phyloP scores from a whole-genome alignment of 2,113 vertebrate species.

The Chauna torquata region DNA sequence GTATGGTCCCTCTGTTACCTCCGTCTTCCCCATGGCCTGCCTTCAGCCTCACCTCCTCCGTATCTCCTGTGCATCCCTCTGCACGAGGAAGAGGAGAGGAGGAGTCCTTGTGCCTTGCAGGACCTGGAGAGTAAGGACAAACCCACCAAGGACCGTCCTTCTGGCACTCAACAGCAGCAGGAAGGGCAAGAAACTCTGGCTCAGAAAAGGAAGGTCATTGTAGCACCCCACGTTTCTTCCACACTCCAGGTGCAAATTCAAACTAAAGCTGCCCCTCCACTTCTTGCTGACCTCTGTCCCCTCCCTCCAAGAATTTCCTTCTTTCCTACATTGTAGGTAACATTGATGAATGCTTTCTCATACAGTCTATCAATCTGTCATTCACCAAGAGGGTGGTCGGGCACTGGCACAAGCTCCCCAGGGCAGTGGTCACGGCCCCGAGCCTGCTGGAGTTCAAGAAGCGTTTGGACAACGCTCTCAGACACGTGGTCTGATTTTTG shows the following conservation, averaged over 20 bases:
- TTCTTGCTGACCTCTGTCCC: not conserved
- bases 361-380: too few species aligned
- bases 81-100: not conserved
- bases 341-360: not conserved
- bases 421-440: too few species aligned
- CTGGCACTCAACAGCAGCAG: not conserved
- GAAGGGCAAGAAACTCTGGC: not conserved
- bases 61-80: rapidly evolving
- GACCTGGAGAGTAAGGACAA: not conserved
- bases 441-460: too few species aligned
- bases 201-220: not conserved
- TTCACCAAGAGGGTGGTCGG: too few species aligned
- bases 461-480: too few species aligned
- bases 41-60: not conserved
- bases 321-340: not conserved
- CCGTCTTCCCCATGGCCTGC: not conserved
- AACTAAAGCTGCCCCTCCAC: not conserved
- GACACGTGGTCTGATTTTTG: too few species aligned
- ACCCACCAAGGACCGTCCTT: not conserved
- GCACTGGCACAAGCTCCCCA: too few species aligned
- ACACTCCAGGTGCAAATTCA: not conserved
- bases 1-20: not conserved
- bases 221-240: not conserved
- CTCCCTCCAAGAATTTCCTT: not conserved
- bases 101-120: not conserved